Evolutionary conservation across 2,888 invertebrate genomes (phyloP), one percentile per base, ranked within the genome.

Genomic region (Ecliptopera silaceata): DNA sequence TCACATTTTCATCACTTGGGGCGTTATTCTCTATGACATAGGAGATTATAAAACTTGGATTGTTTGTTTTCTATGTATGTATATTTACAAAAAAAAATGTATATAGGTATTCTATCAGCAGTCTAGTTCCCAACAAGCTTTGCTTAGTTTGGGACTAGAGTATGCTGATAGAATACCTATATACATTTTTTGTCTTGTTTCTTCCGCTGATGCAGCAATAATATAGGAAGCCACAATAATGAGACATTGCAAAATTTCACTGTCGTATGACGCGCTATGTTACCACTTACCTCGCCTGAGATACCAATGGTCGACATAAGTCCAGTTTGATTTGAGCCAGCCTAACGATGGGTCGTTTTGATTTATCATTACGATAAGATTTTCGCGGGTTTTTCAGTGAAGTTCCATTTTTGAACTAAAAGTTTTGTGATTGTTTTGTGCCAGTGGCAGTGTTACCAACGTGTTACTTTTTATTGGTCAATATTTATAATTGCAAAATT

Each of bases 331-430:
- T 51, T 59, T 64, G 60, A 55, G 56, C 56, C 66, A 52, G 59
- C 69, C 61, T 41, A 65, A 68, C 66, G 74, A 65, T 59, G 65
- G 60, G 69, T 63, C 69, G 74, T 65, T n/a, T n/a, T n/a, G n/a
- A n/a, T n/a, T 32, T 58, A 47, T 48, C 29, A 50, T 45, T 32
- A 52, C 20, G 29, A 46, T 38, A 34, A 26, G 47, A 26, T 39
- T 59, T 48, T 51, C 48, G 56, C 58, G 50, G 20, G 42, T 17
- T 44, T 52, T 50, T 44, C 13, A 32, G 26, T 41, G 41, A 50
- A 39, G n/a, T 50, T 38, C 11, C 17, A n/a, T 10, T 43, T 48
- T 43, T 34, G 12, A 46, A 41, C 29, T 6, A 8, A 12, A 41
- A 34, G 22, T 34, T 42, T 0, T 34, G 11, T 3, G 10, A 17